These are phyloP conservation scores for Epinephelus moara DNA, from an alignment of 2,113 vertebrate genomes.

Conservation along the genomic window DNA sequence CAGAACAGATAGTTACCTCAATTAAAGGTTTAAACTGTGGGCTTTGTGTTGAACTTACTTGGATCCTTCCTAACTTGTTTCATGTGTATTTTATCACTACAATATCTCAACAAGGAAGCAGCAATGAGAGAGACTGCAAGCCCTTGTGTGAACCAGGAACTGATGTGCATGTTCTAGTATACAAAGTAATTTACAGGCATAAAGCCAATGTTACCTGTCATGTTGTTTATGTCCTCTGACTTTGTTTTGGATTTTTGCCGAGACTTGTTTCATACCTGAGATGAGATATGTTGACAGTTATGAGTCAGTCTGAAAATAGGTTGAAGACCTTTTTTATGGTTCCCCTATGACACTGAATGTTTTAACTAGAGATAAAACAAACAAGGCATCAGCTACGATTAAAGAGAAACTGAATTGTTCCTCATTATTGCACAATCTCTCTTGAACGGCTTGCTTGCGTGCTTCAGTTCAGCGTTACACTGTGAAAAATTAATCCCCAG, in stretches of 20 bases:
- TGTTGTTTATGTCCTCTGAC: background rate
- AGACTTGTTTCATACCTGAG: background rate
- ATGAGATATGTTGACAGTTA: background rate
- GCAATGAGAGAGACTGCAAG: background rate
- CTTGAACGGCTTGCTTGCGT: no score
- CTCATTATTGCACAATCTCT: background rate
- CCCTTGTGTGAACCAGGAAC: background rate
- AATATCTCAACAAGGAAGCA: constrained; percentile 6
- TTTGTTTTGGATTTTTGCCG: background rate
- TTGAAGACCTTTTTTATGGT: background rate
- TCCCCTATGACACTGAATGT: background rate
- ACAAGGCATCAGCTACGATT: background rate
- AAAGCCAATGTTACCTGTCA: background rate
- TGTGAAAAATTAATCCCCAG: background rate
- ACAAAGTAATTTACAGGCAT: background rate
- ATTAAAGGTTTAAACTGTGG: no score
- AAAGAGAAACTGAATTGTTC: background rate
- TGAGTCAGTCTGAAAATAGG: constrained; percentile 12
- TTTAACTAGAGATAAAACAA: background rate
- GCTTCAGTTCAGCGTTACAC: background rate
- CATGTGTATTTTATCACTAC: background rate
- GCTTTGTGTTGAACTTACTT: background rate
- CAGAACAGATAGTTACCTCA: background rate
- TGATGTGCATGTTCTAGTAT: background rate
- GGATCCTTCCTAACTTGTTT: background rate